phyloP scores from a whole-genome alignment of 2,113 vertebrate species.

The Gymnarchus niloticus region DNA sequence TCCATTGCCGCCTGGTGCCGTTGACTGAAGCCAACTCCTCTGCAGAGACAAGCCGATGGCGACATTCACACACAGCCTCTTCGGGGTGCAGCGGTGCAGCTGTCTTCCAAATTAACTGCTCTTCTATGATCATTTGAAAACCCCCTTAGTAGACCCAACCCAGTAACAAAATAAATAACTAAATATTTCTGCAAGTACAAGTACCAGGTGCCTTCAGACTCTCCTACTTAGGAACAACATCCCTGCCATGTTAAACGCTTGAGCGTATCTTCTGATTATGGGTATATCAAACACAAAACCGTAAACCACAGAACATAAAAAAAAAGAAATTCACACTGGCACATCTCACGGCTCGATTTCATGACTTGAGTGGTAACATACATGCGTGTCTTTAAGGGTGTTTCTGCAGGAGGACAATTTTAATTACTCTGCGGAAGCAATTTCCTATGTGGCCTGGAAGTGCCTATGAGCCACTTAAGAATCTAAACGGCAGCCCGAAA shows the following conservation, averaged over 20 bases:
- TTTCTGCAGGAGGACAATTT: neutral
- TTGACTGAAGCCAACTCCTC: slow-evolving; percentile 50
- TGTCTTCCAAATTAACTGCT: neutral
- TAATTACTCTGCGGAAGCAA: neutral
- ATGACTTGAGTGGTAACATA: neutral
- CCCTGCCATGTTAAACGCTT: neutral
- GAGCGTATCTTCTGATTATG: neutral
- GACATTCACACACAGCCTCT: neutral
- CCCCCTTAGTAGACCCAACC: neutral
- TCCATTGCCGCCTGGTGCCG: slow-evolving; percentile 35
- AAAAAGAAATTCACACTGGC: neutral
- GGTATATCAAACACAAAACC: too few relatives aligned
- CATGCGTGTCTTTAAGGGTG: neutral
- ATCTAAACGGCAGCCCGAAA: neutral
- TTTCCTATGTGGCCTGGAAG: neutral
- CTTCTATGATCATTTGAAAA: neutral
- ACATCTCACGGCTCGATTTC: neutral
- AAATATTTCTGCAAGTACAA: neutral
- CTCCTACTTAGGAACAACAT: neutral
- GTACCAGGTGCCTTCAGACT: neutral
- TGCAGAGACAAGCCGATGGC: slow-evolving; percentile 28
- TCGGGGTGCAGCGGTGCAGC: neutral
- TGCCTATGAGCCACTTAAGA: neutral
- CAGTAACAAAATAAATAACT: neutral
- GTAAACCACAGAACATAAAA: too few relatives aligned